Evolutionary conservation across 2,113 vertebrate genomes (phyloP).

Genomic region (Eublepharis macularius): DNA sequence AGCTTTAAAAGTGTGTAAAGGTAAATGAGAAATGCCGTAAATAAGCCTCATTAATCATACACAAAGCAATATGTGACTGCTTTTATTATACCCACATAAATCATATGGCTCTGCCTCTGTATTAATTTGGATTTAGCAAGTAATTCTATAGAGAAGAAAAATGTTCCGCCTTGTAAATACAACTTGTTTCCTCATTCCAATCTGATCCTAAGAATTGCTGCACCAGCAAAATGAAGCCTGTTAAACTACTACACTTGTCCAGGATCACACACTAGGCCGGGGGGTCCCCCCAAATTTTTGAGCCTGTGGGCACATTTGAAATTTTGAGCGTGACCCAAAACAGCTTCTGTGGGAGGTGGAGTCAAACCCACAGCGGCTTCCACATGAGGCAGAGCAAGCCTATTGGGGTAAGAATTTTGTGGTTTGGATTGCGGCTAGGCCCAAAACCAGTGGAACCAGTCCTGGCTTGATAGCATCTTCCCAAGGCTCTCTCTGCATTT

Average conservation of each 20-base stretch:
- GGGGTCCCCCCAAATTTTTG: too few relatives aligned
- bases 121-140: conserved; percentile 58
- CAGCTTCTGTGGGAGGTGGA: too few relatives aligned
- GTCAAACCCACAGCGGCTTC: too few relatives aligned
- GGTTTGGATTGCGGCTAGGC: too few relatives aligned
- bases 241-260: not conserved
- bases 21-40: conserved; percentile 44
- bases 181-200: not conserved
- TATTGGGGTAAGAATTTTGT: too few relatives aligned
- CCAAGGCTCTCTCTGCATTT: too few relatives aligned
- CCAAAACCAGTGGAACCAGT: too few relatives aligned
- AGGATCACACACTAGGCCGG: not conserved
- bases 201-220: not conserved
- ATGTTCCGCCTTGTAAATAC: not conserved
- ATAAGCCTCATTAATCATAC: conserved; percentile 62
- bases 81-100: conserved; percentile 63
- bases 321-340: too few relatives aligned
- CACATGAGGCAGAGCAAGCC: too few relatives aligned
- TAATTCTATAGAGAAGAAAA: conserved; percentile 36
- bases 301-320: too few relatives aligned
- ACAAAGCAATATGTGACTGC: conserved; percentile 26
- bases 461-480: too few relatives aligned
- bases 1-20: conserved; percentile 49
- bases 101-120: conserved; percentile 22
- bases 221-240: not conserved